Evolutionary conservation across 2,113 vertebrate species (phyloP).

Genomic region (Cynopterus brachyotis): DNA sequence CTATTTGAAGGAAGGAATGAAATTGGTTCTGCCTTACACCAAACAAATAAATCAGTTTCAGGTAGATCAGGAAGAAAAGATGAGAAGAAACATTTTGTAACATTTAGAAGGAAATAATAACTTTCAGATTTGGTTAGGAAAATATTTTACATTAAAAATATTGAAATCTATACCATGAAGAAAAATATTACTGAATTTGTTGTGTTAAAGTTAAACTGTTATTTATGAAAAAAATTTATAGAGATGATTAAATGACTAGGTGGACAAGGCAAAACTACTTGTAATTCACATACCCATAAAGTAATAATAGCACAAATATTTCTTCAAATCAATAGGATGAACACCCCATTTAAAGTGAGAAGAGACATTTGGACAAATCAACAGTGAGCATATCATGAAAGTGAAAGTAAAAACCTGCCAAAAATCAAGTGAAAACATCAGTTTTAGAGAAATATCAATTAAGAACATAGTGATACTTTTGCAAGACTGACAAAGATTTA

Average conservation of each 20-base stretch:
- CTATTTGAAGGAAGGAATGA: neutral
- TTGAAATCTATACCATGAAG: neutral
- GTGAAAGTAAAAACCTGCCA: neutral
- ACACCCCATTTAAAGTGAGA: neutral
- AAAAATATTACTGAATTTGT: neutral
- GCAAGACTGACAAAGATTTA: neutral
- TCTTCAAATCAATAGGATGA: neutral
- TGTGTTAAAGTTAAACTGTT: neutral
- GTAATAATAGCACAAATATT: neutral
- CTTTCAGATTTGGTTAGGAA: neutral
- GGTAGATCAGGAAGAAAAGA: neutral
- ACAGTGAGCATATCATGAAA: neutral
- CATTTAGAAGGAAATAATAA: neutral
- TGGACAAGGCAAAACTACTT: neutral
- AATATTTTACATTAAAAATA: neutral
- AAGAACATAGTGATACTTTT: neutral
- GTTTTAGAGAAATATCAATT: neutral
- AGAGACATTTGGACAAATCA: neutral
- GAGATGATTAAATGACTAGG: neutral
- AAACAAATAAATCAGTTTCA: neutral
- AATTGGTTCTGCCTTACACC: neutral
- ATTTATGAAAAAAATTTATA: neutral
- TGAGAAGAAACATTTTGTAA: neutral
- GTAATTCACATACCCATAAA: neutral
- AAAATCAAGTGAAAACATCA: neutral